Evolutionary conservation across 2,797 vertebrate species (phyloP).

Genomic region (Acanthurus leucopareius): DNA sequence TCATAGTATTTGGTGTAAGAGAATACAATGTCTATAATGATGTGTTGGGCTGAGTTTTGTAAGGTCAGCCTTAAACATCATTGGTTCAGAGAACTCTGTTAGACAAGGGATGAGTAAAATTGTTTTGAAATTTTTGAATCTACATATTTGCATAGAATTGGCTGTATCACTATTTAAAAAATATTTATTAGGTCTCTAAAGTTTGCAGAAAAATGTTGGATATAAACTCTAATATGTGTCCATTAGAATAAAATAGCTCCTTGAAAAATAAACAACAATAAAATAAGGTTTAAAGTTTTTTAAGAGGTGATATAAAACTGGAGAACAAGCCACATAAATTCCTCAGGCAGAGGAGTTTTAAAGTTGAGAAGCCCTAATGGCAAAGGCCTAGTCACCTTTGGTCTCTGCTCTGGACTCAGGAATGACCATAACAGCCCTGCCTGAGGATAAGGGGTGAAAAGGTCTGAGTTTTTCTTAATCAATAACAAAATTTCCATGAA

Average conservation of each 20-base stretch:
- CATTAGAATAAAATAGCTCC: background rate
- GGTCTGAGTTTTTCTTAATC: background rate
- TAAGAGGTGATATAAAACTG: slow-evolving; percentile 11
- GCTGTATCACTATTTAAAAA: background rate
- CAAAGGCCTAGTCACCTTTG: slow-evolving; percentile 65
- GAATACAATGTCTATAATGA: background rate
- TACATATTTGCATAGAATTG: background rate
- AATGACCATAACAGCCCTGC: slow-evolving; percentile 48
- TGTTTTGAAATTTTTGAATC: background rate
- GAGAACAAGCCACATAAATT: slow-evolving; percentile 46
- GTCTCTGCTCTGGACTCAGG: slow-evolving; percentile 36
- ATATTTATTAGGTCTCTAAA: background rate
- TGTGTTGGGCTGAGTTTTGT: background rate
- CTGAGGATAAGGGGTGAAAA: slow-evolving; percentile 44
- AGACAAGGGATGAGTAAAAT: background rate
- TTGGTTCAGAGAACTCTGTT: background rate
- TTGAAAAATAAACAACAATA: background rate
- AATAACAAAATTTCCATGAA: slow-evolving; percentile 5
- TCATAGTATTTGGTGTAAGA: background rate
- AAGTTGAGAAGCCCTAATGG: slow-evolving; percentile 42
- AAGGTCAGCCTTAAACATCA: background rate
- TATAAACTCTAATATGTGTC: background rate
- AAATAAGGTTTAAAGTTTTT: background rate
- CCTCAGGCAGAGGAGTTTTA: slow-evolving; percentile 21
- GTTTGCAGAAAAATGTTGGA: background rate